Conservation (phyloP, 1,140 invertebrate genomes). For the Leguminivora glycinivorella region DNA sequence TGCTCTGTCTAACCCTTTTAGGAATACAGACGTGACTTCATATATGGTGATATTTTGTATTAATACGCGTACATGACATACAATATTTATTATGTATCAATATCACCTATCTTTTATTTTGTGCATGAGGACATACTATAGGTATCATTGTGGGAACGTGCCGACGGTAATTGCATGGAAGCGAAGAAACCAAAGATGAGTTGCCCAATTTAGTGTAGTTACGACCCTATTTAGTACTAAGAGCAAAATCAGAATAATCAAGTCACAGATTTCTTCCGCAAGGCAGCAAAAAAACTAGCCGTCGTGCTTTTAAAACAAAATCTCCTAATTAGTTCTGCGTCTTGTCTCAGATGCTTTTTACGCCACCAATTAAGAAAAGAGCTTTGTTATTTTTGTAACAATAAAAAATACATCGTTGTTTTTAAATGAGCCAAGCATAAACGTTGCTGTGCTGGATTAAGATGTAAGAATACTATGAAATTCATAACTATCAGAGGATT, state of each 20-base stretch:
- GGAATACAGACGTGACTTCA: too few species aligned
- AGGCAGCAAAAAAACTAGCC: neutral
- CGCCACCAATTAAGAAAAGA: neutral
- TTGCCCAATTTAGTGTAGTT: too few species aligned
- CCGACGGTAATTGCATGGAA: too few species aligned
- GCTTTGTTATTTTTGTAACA: neutral
- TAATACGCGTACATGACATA: too few species aligned
- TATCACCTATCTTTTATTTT: too few species aligned
- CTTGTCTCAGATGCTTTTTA: neutral
- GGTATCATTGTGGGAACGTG: too few species aligned
- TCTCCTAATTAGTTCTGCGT: neutral
- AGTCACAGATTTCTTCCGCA: neutral
- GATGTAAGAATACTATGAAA: neutral
- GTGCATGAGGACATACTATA: too few species aligned
- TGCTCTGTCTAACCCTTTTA: too few species aligned
- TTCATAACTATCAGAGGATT: neutral
- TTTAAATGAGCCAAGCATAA: neutral
- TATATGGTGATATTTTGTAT: too few species aligned
- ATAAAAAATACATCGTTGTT: neutral
- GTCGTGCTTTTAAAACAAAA: neutral
- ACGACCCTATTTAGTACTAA: too few species aligned
- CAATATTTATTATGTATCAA: too few species aligned
- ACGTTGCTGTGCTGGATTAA: neutral
- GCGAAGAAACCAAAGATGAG: too few species aligned
- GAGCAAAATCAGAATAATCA: neutral